Evolutionary conservation across 2,797 vertebrate genomes (phyloP), one percentile per base, ranked within the genome.

Genomic region (Fistularia tabacaria): DNA sequence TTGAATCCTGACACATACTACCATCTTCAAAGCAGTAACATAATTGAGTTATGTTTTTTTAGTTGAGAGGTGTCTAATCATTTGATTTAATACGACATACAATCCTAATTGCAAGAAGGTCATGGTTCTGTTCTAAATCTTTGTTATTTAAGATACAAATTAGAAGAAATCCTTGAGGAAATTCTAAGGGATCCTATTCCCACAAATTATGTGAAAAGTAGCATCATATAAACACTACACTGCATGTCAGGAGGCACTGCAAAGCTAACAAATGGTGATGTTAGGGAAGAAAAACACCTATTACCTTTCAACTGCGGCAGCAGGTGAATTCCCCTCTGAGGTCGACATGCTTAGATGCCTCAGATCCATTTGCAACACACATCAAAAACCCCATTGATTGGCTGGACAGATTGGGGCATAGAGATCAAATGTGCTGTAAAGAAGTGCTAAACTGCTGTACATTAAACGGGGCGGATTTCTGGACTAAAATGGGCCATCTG

Each of bases 401-500:
- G 65, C 64, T 9, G 48, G 70, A 88, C 88, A 90, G 87, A 90
- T 86, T 90, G 87, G 78, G 80, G 83, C 81, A 82, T 76, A 77
- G 82, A 89, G 88, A 90, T 90, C 86, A 90, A 90, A 90, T 85
- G 83, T 49, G 61, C 83, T 86, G 82, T 89, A 83, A 89, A 87
- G 80, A 85, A 80, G 84, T 88, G 85, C 83, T 87, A 88, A 89
- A 89, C 81, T 85, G 86, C 74, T 73, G 69, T 56, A 69, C 84
- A 79, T 88, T 88, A 83, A 88, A 87, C 69, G 43, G 81, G 66
- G 78, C 76, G 71, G 84, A 85, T 83, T 84, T 87, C 71, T 72
- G 69, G 76, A 73, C 80, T 73, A 84, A 81, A 76, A 74, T 64
- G 64, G 57, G 70, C 87, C 90, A 91, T 91, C 89, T 91, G 90